Evolutionary conservation across 2,888 invertebrate genomes (phyloP), one percentile per base, ranked within the genome.

Genomic region (Biston betularia): DNA sequence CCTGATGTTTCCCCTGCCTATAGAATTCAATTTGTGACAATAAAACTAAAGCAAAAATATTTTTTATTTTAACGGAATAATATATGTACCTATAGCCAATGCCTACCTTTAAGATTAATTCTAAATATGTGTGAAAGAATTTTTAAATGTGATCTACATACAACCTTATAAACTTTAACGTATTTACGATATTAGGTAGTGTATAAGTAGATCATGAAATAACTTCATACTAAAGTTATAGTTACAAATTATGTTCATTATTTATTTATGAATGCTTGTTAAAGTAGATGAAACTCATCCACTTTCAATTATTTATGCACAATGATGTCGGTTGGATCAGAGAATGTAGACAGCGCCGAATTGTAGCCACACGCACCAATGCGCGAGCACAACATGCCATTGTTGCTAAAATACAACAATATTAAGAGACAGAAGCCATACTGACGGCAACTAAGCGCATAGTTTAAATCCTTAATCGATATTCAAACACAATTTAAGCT

Each of bases 351-450:
- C 45, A 60, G 58, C 42, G 15, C 53, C 44, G 61, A 45, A 63
- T 60, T 63, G 59, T 44, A 52, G 15, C 55, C 44, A 49, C 60
- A 66, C 82, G 81, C 85, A 79, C 74, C 77, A 74, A 70, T 81
- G 84, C 80, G 71, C 80, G 60, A 72, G 79, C 77, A 86, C 85
- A 85, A 86, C 83, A 81, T 84, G 70, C 82, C 79, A 83, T 88
- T 87, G 83, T 89, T 75, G 68, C 71, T 76, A 69, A 76, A 81
- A 77, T 79, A 79, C 78, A 79, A 78, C 81, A 83, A 85, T 86
- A 83, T 83, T 77, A 74, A 77, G 81, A 88, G 82, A 89, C 88
- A 87, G 89, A 81, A 79, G 83, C 79, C 69, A 79, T 79, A 65
- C 73, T 71, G 74, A 72, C 75, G 77, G 78, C 80, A 81, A 74